Conservation (phyloP, 2,888 invertebrate species). For the Germaria angustata region DNA sequence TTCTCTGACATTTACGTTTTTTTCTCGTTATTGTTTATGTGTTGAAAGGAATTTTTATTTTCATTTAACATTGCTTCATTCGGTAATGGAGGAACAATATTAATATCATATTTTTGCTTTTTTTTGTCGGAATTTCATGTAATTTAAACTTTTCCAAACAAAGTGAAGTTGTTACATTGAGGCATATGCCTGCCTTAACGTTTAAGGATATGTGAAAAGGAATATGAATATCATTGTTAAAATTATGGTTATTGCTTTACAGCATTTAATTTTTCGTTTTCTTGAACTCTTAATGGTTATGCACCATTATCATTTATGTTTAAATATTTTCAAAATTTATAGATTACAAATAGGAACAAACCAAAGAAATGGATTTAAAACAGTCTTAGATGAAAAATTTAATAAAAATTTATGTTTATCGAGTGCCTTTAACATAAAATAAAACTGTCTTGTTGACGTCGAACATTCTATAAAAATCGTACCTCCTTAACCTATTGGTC, state of each 20-base stretch:
- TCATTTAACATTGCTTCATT: constrained; percentile 60
- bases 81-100: constrained; percentile 58
- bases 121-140: constrained; percentile 18
- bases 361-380: too few relatives aligned
- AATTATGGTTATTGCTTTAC: background rate
- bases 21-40: constrained; percentile 59
- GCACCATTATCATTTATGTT: constrained; percentile 20
- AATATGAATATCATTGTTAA: background rate
- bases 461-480: too few relatives aligned
- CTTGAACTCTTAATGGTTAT: constrained; percentile 14
- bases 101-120: constrained; percentile 3
- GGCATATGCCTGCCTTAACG: constrained; percentile 37
- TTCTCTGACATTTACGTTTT: constrained; percentile 39
- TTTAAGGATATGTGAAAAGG: background rate
- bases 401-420: too few relatives aligned
- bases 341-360: too few relatives aligned
- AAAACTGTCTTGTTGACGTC: too few relatives aligned
- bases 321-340: constrained; percentile 35
- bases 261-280: constrained; percentile 23
- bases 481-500: too few relatives aligned
- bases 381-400: too few relatives aligned
- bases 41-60: constrained; percentile 63
- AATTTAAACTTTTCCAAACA: constrained; percentile 8
- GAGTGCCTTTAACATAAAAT: too few relatives aligned
- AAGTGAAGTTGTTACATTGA: constrained; percentile 26